These are phyloP conservation scores for Chionomys nivalis DNA, from an alignment of 2,113 vertebrate genomes.

Conservation along the genomic window DNA sequence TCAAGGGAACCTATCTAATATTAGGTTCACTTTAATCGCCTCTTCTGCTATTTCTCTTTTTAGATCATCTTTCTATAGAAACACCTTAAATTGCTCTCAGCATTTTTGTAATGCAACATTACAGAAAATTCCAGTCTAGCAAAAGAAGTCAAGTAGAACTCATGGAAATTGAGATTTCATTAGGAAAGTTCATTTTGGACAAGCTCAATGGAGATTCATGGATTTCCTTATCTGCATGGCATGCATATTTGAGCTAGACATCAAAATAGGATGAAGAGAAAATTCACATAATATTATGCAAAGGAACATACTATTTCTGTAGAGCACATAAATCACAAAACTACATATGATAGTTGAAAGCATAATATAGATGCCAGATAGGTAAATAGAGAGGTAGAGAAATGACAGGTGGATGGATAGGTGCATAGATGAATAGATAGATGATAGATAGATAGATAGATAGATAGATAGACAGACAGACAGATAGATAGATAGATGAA, in stretches of 20 bases:
- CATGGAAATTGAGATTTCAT: not conserved
- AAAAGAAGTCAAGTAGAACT: not conserved
- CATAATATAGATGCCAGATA: not conserved
- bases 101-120: constrained; percentile 44
- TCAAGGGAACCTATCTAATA: constrained; percentile 47
- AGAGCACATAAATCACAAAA: not conserved
- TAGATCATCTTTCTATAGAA: constrained; percentile 42
- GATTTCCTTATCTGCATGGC: not conserved
- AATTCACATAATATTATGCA: not conserved
- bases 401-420: not conserved
- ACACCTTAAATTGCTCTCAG: constrained; percentile 51
- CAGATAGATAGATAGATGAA: not conserved
- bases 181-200: not conserved
- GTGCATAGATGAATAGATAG: not conserved
- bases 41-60: constrained; percentile 63
- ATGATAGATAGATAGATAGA: not conserved
- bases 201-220: not conserved
- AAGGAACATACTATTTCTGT: not conserved
- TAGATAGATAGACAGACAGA: not conserved
- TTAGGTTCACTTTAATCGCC: constrained; percentile 65
- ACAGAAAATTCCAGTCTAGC: constrained; percentile 20
- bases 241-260: not conserved
- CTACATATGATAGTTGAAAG: not conserved
- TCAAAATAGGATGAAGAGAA: constrained; percentile 52
- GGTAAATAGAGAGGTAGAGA: not conserved